Base-by-base conservation (phyloP, 2,888 invertebrate species). In the Drosophila pegasa region DNA sequence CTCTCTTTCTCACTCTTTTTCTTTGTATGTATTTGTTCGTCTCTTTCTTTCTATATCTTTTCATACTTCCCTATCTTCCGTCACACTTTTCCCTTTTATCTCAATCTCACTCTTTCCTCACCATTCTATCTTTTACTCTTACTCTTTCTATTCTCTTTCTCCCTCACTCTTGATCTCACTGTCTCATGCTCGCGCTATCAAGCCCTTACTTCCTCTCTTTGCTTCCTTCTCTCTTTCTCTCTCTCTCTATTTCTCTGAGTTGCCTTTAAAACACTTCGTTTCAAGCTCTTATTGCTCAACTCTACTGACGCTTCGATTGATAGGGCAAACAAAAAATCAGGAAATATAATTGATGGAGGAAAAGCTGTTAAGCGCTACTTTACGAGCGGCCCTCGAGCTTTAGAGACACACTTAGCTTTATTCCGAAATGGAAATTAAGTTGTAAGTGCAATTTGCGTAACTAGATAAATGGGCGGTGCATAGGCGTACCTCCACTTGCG, bases 361-460 rank as follows among this genome's bases (percentile, higher is more conserved):
- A 31, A 33, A 22, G 33, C 22, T 50, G 27, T 52, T 37, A 33
- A 7, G 48, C 35, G 14, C 18, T 20, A 52, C 51, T 67, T 57
- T 20, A 16, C 18, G 16, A n/a, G 7, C 60, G 47, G 7, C 55
- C 59, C 69, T 25, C 51, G 35, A 50, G 25, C 10, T 22, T 62
- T 38, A 10, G 38, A 37, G 51, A 22, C 41, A 57, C 61, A 59
- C 47, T 67, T 41, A 20, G 43, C 10, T 43, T 10, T 37, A 45
- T 35, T 22, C 22, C 29, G 40, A 12, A 45, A 62, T 75, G 71
- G 41, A 75, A 75, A 75, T 75, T 52, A 74, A 70, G 75, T 71
- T 75, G 66, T 60, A 71, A 75, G 75, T 75, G 74, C 70, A 74
- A 74, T 74, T 74, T 69, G 60, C 56, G 57, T 31, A 55, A 54